phyloP scores from a whole-genome alignment of 2,888 invertebrate species.

The Athrips mouffetella region DNA sequence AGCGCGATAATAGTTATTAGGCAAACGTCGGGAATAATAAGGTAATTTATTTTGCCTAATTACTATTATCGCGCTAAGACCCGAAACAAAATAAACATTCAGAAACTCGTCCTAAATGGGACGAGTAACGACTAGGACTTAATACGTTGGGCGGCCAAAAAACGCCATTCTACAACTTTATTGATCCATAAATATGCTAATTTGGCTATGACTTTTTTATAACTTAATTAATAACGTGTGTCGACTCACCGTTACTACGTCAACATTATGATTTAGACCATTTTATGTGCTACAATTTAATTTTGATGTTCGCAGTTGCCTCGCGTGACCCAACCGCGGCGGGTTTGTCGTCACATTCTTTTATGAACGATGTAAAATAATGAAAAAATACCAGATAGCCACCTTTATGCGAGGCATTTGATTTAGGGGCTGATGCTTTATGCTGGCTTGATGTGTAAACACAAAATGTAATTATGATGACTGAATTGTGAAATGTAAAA shows the following conservation, averaged over 20 bases:
- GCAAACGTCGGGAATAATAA: too few relatives aligned
- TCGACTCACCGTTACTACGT: conserved; percentile 40
- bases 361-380: conserved; percentile 71
- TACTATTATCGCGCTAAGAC: too few relatives aligned
- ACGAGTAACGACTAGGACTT: too few relatives aligned
- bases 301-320: conserved; percentile 48
- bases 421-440: conserved; percentile 58
- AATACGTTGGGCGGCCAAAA: too few relatives aligned
- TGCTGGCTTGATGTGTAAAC: conserved; percentile 26
- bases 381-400: conserved; percentile 64
- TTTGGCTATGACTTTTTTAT: conserved; percentile 73
- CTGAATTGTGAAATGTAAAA: neutral
- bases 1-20: too few relatives aligned
- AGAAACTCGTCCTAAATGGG: too few relatives aligned
- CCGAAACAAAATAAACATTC: too few relatives aligned
- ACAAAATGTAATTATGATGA: conserved; percentile 22
- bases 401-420: conserved; percentile 53
- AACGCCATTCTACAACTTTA: conserved; percentile 34
- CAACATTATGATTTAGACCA: conserved; percentile 69
- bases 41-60: too few relatives aligned
- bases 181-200: conserved; percentile 72
- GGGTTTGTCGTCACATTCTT: conserved; percentile 62
- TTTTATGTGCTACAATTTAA: conserved; percentile 70
- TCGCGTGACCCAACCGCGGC: conserved; percentile 55
- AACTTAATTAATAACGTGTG: conserved; percentile 75